Conservation (phyloP, 92 coral and sea anemone genomes). For the Porites rus region DNA sequence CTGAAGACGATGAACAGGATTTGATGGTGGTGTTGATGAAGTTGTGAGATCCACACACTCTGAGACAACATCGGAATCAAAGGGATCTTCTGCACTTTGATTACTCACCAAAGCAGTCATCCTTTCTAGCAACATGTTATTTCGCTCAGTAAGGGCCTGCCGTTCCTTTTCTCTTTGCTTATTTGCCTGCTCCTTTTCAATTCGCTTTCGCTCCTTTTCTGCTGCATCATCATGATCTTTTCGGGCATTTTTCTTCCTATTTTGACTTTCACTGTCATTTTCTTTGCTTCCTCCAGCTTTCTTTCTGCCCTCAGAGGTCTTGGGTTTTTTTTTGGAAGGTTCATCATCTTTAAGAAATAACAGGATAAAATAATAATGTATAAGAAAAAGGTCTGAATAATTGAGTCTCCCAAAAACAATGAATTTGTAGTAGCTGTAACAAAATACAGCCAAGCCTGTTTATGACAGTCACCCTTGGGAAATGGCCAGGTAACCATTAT, state of each 20-base stretch:
- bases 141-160: constrained; percentile 37
- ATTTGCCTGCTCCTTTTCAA: constrained; percentile 25
- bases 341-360: not conserved
- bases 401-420: not conserved
- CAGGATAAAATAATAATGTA: not conserved
- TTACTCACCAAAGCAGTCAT: constrained; percentile 15
- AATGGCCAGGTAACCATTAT: too few relatives aligned
- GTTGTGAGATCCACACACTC: constrained; percentile 19
- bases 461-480: not conserved
- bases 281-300: not conserved
- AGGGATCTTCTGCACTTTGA: constrained; percentile 11
- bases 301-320: not conserved
- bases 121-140: constrained; percentile 21
- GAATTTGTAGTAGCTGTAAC: not conserved
- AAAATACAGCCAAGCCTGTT: not conserved
- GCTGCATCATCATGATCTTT: constrained; percentile 16
- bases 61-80: constrained; percentile 36
- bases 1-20: too few relatives aligned
- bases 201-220: constrained; percentile 23
- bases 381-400: not conserved
- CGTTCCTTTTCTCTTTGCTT: constrained; percentile 33
- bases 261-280: not conserved
- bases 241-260: not conserved
- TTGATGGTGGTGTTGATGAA: not conserved
- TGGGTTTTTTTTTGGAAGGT: constrained; percentile 1